Evolutionary conservation across 1,140 invertebrate species (phyloP), one percentile per base, ranked within the genome.

Genomic region (Drosophila repleta): DNA sequence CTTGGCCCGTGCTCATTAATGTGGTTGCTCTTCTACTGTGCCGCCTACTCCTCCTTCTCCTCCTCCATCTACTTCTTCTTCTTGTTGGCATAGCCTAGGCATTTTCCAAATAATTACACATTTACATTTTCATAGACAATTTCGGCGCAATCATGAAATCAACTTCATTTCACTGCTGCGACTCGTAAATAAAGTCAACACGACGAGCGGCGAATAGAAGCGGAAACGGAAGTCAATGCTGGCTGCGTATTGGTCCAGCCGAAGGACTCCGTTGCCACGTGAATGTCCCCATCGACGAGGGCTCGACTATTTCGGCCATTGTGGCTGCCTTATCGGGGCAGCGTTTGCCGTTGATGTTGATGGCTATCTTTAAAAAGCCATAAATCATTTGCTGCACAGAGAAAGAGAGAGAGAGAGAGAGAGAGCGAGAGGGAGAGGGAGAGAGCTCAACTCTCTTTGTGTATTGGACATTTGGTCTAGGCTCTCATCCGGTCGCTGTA

Each of bases 41-140:
- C n/a, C n/a, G n/a, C 4, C 10, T 24, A 26, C 11, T 46, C 41
- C 32, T 39, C 1, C 17, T 15, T 51, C n/a, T 13, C 2, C 24
- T 21, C 35, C n/a, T 45, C 39, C 29, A 20, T 45, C 17, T 6
- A 10, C 17, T 24, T 37, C 15, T 46, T 32, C 32, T 39, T 45
- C 17, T 15, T 52, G 20, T 10, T 24, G 49, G 52, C 41, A 49
- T 10, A 48, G 45, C 24, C 70, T 67, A n/a, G 70, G 63, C 74
- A 87, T 87, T 85, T 85, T 85, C 81, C 81, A 87, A 85, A 85
- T 85, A 85, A 85, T 85, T 85, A 85, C 82, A 85, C 81, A 85
- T 85, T 85, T 85, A 85, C 81, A 85, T 85, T 87, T 87, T 87
- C 81, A 77, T 81, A 81, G 82, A 74, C 65, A 81, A 77, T 84